Evolutionary conservation across 2,888 invertebrate species (phyloP).

Genomic region (Nomada fucata): DNA sequence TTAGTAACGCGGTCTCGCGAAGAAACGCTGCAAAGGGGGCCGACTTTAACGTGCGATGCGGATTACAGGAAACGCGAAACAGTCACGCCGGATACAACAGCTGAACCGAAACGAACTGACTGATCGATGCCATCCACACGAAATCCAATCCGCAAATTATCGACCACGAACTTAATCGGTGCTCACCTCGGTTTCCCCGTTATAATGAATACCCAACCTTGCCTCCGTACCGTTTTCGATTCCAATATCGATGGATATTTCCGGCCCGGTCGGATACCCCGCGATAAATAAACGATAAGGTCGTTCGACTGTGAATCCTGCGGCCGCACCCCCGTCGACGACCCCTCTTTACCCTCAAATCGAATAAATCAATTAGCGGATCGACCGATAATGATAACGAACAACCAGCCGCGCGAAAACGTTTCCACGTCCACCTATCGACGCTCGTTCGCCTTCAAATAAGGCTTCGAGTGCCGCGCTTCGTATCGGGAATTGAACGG

Average conservation of each 20-base stretch:
- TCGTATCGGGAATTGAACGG: not conserved
- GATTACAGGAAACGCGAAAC: not conserved
- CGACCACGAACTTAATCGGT: constrained; percentile 48
- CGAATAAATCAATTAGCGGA: constrained; percentile 81
- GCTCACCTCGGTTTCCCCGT: constrained; percentile 27
- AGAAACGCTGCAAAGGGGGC: not conserved
- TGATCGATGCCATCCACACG: constrained; percentile 32
- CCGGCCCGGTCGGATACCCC: constrained; percentile 51
- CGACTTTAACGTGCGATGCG: not conserved
- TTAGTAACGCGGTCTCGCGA: not conserved
- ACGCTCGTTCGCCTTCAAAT: constrained; percentile 39
- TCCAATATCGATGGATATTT: constrained; percentile 54
- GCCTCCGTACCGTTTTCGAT: constrained; percentile 46
- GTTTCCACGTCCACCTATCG: constrained; percentile 23
- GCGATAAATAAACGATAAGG: constrained; percentile 75
- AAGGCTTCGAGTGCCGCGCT: constrained; percentile 32
- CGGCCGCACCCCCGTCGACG: constrained; percentile 65
- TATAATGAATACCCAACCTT: constrained; percentile 42
- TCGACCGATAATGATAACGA: constrained; percentile 75
- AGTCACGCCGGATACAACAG: not conserved
- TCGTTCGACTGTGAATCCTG: constrained; percentile 68
- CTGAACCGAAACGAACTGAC: constrained; percentile 12
- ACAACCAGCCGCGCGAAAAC: constrained; percentile 51
- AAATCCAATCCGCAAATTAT: constrained; percentile 52
- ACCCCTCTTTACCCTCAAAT: constrained; percentile 72